Evolutionary conservation across 2,797 vertebrate genomes (phyloP).

Genomic region (Notolepis coatsorum): DNA sequence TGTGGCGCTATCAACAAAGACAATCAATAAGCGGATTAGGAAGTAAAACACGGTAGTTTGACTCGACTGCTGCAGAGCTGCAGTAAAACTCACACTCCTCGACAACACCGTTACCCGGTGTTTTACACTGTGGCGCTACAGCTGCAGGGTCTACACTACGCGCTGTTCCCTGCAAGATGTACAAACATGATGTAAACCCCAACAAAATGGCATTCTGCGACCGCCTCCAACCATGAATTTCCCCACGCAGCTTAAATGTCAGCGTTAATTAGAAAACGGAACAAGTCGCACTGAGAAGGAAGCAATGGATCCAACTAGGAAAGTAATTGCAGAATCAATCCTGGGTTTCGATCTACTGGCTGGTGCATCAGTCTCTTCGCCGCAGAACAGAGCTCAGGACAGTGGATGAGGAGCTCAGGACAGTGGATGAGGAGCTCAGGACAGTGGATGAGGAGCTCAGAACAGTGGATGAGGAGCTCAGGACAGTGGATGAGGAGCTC

Average conservation of each 20-base stretch:
- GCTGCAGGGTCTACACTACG: too few species aligned
- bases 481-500: background rate
- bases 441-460: background rate
- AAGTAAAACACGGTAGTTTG: background rate
- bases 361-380: background rate
- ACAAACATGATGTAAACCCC: background rate
- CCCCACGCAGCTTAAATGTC: background rate
- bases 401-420: background rate
- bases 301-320: background rate
- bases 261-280: background rate
- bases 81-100: background rate
- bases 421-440: background rate
- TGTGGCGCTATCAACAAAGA: background rate
- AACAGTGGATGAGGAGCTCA: background rate
- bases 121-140: background rate
- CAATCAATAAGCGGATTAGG: background rate
- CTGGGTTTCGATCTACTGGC: background rate
- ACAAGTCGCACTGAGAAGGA: background rate
- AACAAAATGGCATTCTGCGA: background rate
- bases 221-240: background rate
- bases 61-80: background rate
- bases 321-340: background rate
- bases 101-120: background rate
- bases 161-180: too few species aligned
- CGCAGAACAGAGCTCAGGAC: background rate